A percentile compares a stretch with the other conserved stretches of the same genome.
phyloP scores from a whole-genome alignment of 2,113 vertebrate genomes.

The Marmota flaviventris region DNA sequence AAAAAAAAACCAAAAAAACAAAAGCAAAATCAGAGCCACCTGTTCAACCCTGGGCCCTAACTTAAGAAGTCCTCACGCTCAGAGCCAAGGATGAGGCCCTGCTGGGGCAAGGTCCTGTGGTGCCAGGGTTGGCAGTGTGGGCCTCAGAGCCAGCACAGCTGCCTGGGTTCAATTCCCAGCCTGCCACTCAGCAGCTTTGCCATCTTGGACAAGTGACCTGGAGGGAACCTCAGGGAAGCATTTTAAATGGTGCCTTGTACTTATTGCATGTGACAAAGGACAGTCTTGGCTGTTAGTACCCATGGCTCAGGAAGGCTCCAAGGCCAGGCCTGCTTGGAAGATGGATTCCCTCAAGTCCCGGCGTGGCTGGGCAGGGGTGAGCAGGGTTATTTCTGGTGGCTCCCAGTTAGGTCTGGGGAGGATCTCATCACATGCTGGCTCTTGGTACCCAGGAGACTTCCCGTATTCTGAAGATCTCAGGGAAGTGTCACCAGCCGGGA shows the following conservation, averaged over 20 bases:
- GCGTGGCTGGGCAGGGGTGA: not conserved
- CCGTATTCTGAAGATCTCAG: conserved; percentile 42
- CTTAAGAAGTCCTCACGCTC: not conserved
- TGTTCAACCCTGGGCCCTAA: not conserved
- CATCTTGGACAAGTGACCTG: not conserved
- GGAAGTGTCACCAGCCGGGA: conserved; percentile 61
- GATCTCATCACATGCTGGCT: not conserved
- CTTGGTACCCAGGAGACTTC: conserved; percentile 14
- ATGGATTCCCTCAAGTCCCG: too few relatives aligned
- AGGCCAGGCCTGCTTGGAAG: not conserved
- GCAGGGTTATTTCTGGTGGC: not conserved
- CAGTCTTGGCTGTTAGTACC: not conserved
- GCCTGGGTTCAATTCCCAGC: not conserved
- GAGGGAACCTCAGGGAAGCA: not conserved
- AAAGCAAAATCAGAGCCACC: not conserved
- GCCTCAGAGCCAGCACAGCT: accelerated
- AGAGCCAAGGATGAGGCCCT: not conserved
- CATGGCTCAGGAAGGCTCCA: not conserved
- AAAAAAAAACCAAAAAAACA: too few relatives aligned
- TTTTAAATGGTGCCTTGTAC: not conserved
- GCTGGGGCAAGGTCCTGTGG: not conserved
- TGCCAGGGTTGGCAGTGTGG: accelerated
- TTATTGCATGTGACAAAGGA: not conserved
- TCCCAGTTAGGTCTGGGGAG: not conserved
- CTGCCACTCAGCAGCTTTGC: not conserved